These are phyloP conservation scores for Dicerorhinus sumatrensis DNA, from an alignment of 2,113 vertebrate genomes.

Conservation along the genomic window DNA sequence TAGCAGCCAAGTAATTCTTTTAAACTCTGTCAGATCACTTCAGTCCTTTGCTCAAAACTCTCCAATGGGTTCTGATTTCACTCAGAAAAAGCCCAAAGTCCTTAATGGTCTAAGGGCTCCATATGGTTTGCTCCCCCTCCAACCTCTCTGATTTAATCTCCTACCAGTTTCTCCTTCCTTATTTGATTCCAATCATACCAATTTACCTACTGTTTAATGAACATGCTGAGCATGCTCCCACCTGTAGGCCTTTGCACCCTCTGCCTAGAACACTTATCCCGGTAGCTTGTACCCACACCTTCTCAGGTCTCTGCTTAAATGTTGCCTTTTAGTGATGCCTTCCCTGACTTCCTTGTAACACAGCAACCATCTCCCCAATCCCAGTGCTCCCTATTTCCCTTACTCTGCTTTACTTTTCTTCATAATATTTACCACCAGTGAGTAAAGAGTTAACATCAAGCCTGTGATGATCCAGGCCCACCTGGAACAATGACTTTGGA, in stretches of 20 bases:
- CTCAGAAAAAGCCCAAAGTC: background rate
- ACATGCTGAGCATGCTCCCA: background rate
- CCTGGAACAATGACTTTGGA: background rate
- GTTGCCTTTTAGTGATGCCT: background rate
- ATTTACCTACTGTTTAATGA: background rate
- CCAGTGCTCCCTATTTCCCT: background rate
- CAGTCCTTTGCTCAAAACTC: background rate
- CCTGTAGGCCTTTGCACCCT: background rate
- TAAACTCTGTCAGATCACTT: background rate
- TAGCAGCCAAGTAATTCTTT: background rate
- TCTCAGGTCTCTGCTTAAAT: constrained; percentile 1
- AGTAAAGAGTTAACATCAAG: background rate
- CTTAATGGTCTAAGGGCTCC: background rate
- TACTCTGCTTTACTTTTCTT: constrained; percentile 41
- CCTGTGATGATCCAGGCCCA: background rate
- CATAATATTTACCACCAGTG: background rate
- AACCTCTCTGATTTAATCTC: background rate
- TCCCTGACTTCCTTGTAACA: background rate
- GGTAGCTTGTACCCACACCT: background rate
- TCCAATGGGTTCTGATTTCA: background rate
- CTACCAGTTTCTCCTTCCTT: background rate
- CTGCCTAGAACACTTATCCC: background rate
- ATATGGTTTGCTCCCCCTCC: background rate
- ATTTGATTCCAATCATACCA: background rate
- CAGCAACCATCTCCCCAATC: background rate